These are phyloP conservation scores for Phenganax stokvisi DNA, from an alignment of 92 coral and sea anemone species.

Conservation along the genomic window DNA sequence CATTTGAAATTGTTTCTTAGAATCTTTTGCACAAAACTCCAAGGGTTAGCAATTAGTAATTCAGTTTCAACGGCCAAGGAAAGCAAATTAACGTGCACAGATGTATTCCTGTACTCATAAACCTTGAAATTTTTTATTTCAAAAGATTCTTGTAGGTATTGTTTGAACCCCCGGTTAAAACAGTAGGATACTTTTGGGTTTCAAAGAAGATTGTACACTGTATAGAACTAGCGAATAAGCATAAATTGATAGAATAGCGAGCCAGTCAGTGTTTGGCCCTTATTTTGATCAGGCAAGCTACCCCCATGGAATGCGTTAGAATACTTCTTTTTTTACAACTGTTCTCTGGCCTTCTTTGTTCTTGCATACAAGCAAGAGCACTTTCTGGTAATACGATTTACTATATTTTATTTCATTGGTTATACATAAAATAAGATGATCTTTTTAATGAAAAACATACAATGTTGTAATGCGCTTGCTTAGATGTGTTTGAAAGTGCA, in stretches of 20 bases:
- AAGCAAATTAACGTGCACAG: not conserved
- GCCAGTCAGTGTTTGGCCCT: not conserved
- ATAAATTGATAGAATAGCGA: slow-evolving; percentile 2
- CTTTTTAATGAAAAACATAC: no score
- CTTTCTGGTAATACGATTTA: not conserved
- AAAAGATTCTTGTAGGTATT: not conserved
- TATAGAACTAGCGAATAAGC: not conserved
- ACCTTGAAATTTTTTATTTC: not conserved
- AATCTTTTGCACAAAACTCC: not conserved
- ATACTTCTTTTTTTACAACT: not conserved
- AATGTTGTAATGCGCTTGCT: no score
- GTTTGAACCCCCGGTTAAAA: not conserved
- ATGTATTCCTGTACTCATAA: slow-evolving; percentile 1
- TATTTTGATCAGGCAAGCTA: not conserved
- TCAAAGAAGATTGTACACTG: not conserved
- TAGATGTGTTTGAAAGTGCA: no score
- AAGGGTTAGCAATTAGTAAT: not conserved
- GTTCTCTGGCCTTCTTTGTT: not conserved
- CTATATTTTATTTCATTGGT: no score
- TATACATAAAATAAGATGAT: no score
- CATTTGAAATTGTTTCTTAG: not conserved
- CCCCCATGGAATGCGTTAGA: not conserved
- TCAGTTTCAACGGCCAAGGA: not conserved
- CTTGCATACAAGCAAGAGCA: not conserved
- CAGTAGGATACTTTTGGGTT: not conserved